Percentiles rank a stretch among this genome's conserved stretches.
phyloP scores from a whole-genome alignment of 2,888 invertebrate genomes.

The Thereva nobilitata region DNA sequence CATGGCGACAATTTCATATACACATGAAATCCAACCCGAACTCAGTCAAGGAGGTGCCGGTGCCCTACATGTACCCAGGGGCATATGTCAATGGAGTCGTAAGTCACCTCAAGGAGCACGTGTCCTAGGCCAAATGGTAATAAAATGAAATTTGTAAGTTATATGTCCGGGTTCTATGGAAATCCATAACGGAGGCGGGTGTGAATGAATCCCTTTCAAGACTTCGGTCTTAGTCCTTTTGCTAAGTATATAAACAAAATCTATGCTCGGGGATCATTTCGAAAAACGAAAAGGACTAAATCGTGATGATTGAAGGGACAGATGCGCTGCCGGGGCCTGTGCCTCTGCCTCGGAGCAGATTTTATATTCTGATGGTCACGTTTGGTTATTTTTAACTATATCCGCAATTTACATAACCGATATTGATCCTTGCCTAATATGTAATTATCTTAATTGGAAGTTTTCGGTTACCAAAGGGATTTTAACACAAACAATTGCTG shows the following conservation, averaged over 20 bases:
- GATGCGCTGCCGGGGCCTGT: too few species aligned
- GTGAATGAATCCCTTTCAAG: not conserved
- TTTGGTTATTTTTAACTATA: too few species aligned
- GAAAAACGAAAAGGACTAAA: too few species aligned
- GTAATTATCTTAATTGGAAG: too few species aligned
- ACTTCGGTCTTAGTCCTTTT: not conserved
- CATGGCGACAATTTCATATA: not conserved
- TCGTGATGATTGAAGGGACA: too few species aligned
- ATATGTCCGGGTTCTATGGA: slow-evolving; percentile 18
- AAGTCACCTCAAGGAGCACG: slow-evolving; percentile 16
- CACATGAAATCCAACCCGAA: not conserved
- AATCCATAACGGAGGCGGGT: slow-evolving; percentile 11
- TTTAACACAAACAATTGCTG: too few species aligned
- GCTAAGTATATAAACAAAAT: slow-evolving; percentile 17
- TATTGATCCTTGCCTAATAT: too few species aligned
- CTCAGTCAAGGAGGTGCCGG: not conserved
- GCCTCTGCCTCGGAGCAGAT: too few species aligned
- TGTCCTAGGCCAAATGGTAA: slow-evolving; percentile 4
- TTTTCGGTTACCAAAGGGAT: too few species aligned
- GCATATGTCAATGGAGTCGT: slow-evolving; percentile 27
- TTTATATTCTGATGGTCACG: too few species aligned
- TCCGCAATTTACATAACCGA: too few species aligned
- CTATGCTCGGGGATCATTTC: not conserved
- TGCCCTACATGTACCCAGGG: slow-evolving; percentile 19
- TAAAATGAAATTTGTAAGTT: slow-evolving; percentile 13